Base-by-base conservation (phyloP, 64 coral and sea anemone genomes). In the Montipora sp. region DNA sequence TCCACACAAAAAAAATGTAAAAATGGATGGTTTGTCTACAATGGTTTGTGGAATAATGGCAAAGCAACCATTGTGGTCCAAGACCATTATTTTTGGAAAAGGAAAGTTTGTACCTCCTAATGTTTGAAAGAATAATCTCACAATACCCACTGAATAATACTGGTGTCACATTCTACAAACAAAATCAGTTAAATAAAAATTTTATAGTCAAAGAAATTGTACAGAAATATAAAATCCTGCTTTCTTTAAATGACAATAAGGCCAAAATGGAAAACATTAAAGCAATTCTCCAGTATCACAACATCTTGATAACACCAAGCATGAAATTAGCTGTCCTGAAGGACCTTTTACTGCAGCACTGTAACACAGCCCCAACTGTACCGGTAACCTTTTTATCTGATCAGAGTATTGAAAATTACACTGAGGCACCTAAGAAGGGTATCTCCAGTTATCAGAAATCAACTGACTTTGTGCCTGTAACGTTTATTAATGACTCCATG, bases 41-140 rank as follows among this genome's bases (percentile, higher is more conserved):
- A 91, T 83, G 89, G 89, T 72, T 36, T 91, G 13, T 59, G 53
- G 59, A 89, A 89, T 89, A 76, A 78, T 79, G 87, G 75, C 55
- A 78, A 76, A 78, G 87, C 87, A 58, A 89, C 73, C 13, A 78
- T 76, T 48, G 59, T 89, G 87, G 87, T 16, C 20, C 51, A 75
- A 89, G 14, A 10, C 87, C 87, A 63, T 87, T 87, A 73, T 87
- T 84, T 67, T 58, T 44, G 20, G 57, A 83, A 83, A 83, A 68
- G 19, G 80, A 83, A 14, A 83, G 61, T 69, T 21, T 85, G 27
- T 44, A 60, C 47, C 48, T 85, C 11, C 10, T 83, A n/a, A 63
- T 83, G 80, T 27, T 83, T 68, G 53, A 83, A 45, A 70, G 59
- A 3, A 44, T 68, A 43, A 46, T 44, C 22, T n/a, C 60, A 16